Evolutionary conservation across 2,797 vertebrate genomes (phyloP).

Genomic region (Corythornis leucogaster): DNA sequence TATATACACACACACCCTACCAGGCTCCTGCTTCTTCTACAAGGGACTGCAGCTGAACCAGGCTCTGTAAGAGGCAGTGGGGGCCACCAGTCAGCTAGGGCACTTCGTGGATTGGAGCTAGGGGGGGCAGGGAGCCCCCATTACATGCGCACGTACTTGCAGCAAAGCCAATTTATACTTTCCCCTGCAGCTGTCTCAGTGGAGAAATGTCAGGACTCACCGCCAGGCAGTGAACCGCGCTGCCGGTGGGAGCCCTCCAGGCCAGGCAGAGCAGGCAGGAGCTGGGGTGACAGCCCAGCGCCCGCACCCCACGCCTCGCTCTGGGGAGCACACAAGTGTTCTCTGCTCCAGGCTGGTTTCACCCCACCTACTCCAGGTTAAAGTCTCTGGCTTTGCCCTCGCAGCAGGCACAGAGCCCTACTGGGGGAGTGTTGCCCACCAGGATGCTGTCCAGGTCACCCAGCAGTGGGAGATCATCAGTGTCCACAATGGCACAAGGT

Average conservation of each 20-base stretch:
- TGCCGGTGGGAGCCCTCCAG: neutral
- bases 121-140: neutral
- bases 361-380: neutral
- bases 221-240: neutral
- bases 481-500: rapidly evolving
- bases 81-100: neutral
- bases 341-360: neutral
- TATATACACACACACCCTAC: too few species aligned
- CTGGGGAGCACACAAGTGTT: too few species aligned
- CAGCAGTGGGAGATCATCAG: neutral
- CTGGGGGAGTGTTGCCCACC: neutral
- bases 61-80: neutral
- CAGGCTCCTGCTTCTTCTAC: neutral
- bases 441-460: neutral
- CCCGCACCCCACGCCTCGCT: rapidly evolving
- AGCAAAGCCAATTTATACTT: neutral
- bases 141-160: neutral
- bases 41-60: rapidly evolving
- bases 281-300: neutral
- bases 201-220: neutral
- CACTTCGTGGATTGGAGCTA: rapidly evolving
- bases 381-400: neutral
- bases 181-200: neutral
- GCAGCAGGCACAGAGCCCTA: rapidly evolving
- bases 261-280: neutral